phyloP scores from a whole-genome alignment of 2,797 vertebrate genomes.

The Tapera naevia region DNA sequence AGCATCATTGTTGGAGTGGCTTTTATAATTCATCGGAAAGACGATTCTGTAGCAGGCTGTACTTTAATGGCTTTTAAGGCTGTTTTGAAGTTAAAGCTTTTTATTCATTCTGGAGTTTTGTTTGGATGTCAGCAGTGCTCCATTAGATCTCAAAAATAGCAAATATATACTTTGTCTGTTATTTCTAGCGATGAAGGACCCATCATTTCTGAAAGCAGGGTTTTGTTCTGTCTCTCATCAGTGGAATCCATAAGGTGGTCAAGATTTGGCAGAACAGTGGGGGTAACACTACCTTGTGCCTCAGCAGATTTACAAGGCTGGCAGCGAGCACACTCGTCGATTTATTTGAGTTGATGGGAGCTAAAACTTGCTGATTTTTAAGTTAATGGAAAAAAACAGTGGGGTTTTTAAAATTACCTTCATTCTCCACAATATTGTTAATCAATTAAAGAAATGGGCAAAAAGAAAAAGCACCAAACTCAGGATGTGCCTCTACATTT shows the following conservation, averaged over 20 bases:
- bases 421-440: neutral
- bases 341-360: neutral
- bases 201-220: neutral
- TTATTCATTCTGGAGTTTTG: neutral
- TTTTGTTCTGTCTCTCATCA: neutral
- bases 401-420: neutral
- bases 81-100: neutral
- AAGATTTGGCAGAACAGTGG: neutral
- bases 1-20: neutral
- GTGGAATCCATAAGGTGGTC: neutral
- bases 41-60: neutral
- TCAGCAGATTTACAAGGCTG: neutral
- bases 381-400: neutral
- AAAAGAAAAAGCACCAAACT: neutral
- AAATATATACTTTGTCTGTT: neutral
- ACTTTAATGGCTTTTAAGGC: neutral
- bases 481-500: neutral
- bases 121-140: neutral
- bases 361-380: neutral
- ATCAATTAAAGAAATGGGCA: neutral
- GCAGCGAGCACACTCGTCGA: neutral
- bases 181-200: neutral
- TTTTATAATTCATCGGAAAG: neutral
- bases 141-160: neutral
- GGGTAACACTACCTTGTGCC: neutral